These are phyloP conservation scores for Anastrepha ludens DNA, from an alignment of 1,140 invertebrate genomes.

Conservation along the genomic window DNA sequence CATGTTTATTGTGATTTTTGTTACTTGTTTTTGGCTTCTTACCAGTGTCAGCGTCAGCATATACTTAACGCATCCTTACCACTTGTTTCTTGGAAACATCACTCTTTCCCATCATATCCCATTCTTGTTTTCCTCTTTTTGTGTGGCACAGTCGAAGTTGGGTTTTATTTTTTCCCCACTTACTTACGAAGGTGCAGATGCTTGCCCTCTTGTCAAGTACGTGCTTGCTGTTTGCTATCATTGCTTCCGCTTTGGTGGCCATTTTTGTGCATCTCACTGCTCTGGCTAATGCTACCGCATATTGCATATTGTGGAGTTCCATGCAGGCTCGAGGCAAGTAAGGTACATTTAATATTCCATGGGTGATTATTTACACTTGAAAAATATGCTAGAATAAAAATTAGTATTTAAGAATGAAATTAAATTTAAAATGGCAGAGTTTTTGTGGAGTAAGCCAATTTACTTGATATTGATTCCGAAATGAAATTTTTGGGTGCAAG, in stretches of 20 bases:
- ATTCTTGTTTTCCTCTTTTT: neutral
- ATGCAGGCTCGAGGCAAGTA: neutral
- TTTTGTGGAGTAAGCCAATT: too few relatives aligned
- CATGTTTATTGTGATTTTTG: conserved; percentile 18
- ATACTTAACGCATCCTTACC: neutral
- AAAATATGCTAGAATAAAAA: neutral
- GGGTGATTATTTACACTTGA: conserved; percentile 25
- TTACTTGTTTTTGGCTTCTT: neutral
- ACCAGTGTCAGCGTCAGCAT: neutral
- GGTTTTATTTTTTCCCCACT: neutral
- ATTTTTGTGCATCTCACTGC: conserved; percentile 11
- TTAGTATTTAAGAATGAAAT: neutral
- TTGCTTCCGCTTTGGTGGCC: conserved; percentile 16
- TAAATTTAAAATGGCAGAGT: neutral
- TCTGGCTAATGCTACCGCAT: neutral
- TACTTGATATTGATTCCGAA: too few relatives aligned
- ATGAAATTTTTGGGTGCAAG: too few relatives aligned
- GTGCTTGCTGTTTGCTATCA: neutral
- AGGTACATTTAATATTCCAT: conserved; percentile 1
- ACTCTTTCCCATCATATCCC: neutral
- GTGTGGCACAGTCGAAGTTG: neutral
- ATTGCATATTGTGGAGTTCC: neutral
- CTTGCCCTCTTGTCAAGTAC: neutral
- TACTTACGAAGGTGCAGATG: neutral
- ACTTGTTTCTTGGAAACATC: neutral